Conservation (phyloP, 2,113 vertebrate genomes). For the Heterocephalus glaber region DNA sequence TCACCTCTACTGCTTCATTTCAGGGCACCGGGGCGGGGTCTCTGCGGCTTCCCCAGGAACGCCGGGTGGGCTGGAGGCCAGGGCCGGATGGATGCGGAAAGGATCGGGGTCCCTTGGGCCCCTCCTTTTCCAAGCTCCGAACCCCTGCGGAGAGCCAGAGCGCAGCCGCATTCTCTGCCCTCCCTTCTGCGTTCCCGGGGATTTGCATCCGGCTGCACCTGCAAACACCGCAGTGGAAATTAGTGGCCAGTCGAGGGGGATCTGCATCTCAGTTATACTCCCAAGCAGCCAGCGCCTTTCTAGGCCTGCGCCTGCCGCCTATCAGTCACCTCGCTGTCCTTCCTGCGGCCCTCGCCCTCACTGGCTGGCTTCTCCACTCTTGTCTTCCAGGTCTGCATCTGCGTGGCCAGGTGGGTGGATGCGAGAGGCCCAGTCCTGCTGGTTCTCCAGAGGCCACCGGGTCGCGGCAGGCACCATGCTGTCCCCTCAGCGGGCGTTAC, state of each 20-base stretch:
- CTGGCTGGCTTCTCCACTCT: slow-evolving; percentile 79
- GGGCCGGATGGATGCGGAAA: neutral
- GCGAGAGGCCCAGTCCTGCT: neutral
- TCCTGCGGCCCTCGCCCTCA: slow-evolving; percentile 79
- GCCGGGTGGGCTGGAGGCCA: neutral
- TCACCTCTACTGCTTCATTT: neutral
- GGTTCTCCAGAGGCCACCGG: neutral
- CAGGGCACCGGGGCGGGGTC: slow-evolving; percentile 33
- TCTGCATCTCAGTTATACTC: slow-evolving; percentile 61
- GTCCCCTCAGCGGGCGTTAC: slow-evolving; percentile 85
- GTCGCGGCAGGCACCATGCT: slow-evolving; percentile 79
- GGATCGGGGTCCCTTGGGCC: neutral
- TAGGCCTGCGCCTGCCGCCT: neutral
- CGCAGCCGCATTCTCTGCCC: slow-evolving; percentile 66
- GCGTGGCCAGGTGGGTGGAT: slow-evolving; percentile 66
- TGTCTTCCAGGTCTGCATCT: slow-evolving; percentile 57
- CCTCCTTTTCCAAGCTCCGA: slow-evolving; percentile 24
- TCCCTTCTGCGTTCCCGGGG: slow-evolving; percentile 39
- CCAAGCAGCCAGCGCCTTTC: neutral
- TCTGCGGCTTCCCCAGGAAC: neutral
- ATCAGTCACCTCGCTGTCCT: slow-evolving; percentile 83
- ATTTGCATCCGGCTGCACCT: slow-evolving; percentile 48
- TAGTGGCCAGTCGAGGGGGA: neutral
- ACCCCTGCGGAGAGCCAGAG: neutral
- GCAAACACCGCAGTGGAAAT: slow-evolving; percentile 73